Evolutionary conservation across 2,888 invertebrate genomes (phyloP), one percentile per base, ranked within the genome.

Genomic region (Oxyteleia sp.): DNA sequence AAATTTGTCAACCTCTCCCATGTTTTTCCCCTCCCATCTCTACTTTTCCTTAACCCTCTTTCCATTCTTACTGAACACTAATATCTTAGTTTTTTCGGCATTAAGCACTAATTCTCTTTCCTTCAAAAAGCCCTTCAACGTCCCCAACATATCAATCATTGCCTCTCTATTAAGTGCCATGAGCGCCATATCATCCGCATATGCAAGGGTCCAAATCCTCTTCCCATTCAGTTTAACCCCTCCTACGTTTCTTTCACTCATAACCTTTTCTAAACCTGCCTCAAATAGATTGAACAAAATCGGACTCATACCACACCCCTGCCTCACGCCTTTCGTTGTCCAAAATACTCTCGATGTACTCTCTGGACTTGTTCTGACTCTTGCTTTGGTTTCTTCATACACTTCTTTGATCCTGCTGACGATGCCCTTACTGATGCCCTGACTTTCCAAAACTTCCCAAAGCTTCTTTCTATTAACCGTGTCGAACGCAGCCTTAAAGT

Each of bases 101-200:
- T 32, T 32, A 11, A 76, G 7, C 13, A 51, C 51, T 26, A 76
- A 20, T 0, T 51, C 49, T 20, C 51, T 68, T 0, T 51, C 45
- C 5, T 68, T 43, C 10, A 59, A 20, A 20, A 51, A 68, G n/a
- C 4, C 61, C n/a, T 13, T 61, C n/a, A 78, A n/a, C 10, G 78
- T 63, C 1, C 29, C 45, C 23, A 26, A 45, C 32, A 41, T 32
- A 32, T 32, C 32, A 7, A 32, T 7, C 1, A 8, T 32, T 8
- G 32, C 32, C 10, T 32, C 32, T 10, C 32, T 32, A 32, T 32
- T 32, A 7, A 7, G 3, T 8, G 32, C 32, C 4, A 32, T 8
- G 20, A 78, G 11, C 15, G 45, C 69, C 26, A 41, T 32, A 10
- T 32, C 32, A 32, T 32, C 32, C 8, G 32, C 32, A 32, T 32